Percentiles rank a stretch among this genome's conserved stretches.
These are phyloP conservation scores for Trachymyrmex cornetzi DNA, from an alignment of 1,140 invertebrate genomes.

Conservation along the genomic window DNA sequence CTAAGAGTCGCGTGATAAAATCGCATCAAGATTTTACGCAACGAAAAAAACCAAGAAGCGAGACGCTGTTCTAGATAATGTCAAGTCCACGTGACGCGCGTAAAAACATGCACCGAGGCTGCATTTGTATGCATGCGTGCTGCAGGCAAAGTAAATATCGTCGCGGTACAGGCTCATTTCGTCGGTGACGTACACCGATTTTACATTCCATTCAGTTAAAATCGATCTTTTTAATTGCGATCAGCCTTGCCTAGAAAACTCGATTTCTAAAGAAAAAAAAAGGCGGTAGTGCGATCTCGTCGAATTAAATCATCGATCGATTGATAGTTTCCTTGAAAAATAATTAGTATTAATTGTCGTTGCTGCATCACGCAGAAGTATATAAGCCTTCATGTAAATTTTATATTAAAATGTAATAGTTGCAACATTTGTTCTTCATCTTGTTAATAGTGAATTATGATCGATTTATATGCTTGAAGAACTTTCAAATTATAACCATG, in stretches of 20 bases:
- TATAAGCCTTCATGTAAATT: conserved; percentile 21
- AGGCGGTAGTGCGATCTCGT: neutral
- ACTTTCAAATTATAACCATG: neutral
- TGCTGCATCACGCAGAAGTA: neutral
- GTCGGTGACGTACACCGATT: conserved; percentile 43
- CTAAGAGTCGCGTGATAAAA: conserved; percentile 1
- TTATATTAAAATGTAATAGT: conserved; percentile 25
- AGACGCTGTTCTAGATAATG: conserved; percentile 50
- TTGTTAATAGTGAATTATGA: neutral
- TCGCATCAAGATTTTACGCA: neutral
- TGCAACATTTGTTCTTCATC: neutral
- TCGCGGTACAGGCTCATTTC: neutral
- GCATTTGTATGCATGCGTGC: neutral
- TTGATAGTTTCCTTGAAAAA: conserved; percentile 14
- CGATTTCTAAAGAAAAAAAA: conserved; percentile 16
- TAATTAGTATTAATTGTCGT: conserved; percentile 21
- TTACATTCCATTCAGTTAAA: conserved; percentile 28
- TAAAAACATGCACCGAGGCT: conserved; percentile 6
- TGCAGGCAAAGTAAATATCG: conserved; percentile 33
- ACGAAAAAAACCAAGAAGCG: conserved; percentile 3
- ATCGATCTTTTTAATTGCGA: conserved; percentile 4
- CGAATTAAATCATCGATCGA: conserved; percentile 40
- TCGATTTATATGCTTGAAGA: neutral
- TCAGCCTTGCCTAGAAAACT: conserved; percentile 29
- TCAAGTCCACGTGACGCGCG: conserved; percentile 55